Evolutionary conservation across 1,140 invertebrate species (phyloP), one percentile per base, ranked within the genome.

Genomic region (Bradynema listronoti): DNA sequence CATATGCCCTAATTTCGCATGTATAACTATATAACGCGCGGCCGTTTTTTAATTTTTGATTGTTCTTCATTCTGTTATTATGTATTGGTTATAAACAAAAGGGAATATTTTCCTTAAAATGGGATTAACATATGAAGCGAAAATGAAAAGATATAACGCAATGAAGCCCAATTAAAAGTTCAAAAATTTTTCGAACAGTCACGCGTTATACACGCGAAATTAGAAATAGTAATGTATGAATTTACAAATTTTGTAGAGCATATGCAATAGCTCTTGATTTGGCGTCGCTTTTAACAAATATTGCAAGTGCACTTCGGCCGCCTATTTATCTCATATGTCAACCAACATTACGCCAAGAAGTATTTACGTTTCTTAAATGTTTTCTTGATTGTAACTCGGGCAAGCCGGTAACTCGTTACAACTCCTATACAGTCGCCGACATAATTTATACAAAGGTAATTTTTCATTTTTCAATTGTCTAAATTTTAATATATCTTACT

Each of bases 291-390:
- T 64, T 73, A n/a, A 75, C 72, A 4, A 72, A 63, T 11, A 36
- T 73, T 41, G 71, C 71, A 7, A 74, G 71, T 55, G 71, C 72
- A 30, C 65, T 64, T 29, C 72, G 71, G 16, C 71, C 72, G 2
- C 63, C 61, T 1, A 73, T 73, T 43, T 74, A 74, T 33, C 30
- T 73, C 22, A 55, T 55, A 33, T 73, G 71, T 33, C 71, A 73
- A 39, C 52, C 64, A 19, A 55, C 46, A 24, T 56, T 72, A 6
- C 56, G 69, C 16, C 54, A 62, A 24, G 69, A 71, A 42, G 60
- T 71, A 11, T 65, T 69, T 36, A 24, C n/a, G 16, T 30, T 46
- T 25, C 16, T 69, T 45, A 69, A 69, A 29, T 19, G 32, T 14
- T 25, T 62, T 19, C 56, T 47, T 42, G 32, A 22, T 2, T 27